Evolutionary conservation across 2,113 vertebrate genomes (phyloP).

Genomic region (Chionis minor): DNA sequence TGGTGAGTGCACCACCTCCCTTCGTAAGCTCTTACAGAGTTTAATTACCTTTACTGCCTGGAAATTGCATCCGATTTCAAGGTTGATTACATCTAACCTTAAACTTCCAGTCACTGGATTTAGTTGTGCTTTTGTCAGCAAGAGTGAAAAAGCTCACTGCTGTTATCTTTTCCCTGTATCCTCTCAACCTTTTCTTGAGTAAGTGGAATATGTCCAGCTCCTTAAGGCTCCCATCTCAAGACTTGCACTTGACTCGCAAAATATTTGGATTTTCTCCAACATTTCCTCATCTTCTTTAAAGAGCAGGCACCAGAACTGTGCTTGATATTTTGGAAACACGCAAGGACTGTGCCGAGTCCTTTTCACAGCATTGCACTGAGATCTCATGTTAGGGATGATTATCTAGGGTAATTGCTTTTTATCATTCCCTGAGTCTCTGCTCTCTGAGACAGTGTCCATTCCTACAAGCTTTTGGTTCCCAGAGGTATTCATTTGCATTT

Average conservation of each 20-base stretch:
- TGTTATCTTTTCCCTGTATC: neutral
- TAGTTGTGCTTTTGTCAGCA: slow-evolving; percentile 49
- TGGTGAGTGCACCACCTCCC: neutral
- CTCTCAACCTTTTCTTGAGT: neutral
- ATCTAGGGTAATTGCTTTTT: neutral
- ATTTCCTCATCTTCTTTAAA: neutral
- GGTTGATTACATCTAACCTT: slow-evolving; percentile 46
- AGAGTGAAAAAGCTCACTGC: neutral
- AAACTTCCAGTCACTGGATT: slow-evolving; percentile 57
- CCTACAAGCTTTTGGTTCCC: neutral
- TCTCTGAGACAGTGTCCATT: neutral
- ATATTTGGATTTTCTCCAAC: slow-evolving; percentile 9
- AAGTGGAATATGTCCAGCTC: neutral
- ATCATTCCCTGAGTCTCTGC: neutral
- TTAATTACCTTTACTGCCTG: slow-evolving; percentile 48
- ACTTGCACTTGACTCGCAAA: neutral
- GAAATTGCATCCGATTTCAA: slow-evolving; percentile 52
- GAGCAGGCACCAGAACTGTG: neutral
- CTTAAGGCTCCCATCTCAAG: neutral
- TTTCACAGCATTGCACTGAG: neutral
- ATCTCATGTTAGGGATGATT: neutral
- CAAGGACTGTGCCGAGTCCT: neutral
- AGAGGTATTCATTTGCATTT: slow-evolving; percentile 9
- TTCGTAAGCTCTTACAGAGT: neutral
- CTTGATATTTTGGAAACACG: neutral